These are phyloP conservation scores for Samia ricini DNA, from an alignment of 1,140 invertebrate species.

Conservation along the genomic window DNA sequence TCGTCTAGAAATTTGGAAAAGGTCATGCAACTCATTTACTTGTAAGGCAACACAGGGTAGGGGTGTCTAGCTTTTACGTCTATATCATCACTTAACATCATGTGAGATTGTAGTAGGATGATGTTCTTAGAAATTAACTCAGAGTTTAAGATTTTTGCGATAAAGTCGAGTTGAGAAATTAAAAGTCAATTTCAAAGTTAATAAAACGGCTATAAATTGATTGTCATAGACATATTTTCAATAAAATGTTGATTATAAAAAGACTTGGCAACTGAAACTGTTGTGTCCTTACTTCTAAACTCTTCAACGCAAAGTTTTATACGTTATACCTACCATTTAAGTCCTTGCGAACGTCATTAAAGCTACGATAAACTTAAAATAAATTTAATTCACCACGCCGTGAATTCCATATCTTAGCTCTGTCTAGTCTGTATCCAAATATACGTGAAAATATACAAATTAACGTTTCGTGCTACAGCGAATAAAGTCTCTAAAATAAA, in stretches of 20 bases:
- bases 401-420: slow-evolving; percentile 57
- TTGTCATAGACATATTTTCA: background rate
- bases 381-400: slow-evolving; percentile 66
- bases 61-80: too few relatives aligned
- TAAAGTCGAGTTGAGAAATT: background rate
- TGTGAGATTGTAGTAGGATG: too few relatives aligned
- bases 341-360: slow-evolving; percentile 69
- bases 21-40: too few relatives aligned
- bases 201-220: background rate
- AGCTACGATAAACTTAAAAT: slow-evolving; percentile 71
- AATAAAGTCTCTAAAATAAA: too few relatives aligned
- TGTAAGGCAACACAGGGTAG: too few relatives aligned
- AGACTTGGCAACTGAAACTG: slow-evolving; percentile 20
- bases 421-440: slow-evolving; percentile 52
- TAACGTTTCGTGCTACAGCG: slow-evolving; percentile 23
- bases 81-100: too few relatives aligned
- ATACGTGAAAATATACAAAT: slow-evolving; percentile 52
- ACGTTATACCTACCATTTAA: slow-evolving; percentile 57
- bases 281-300: slow-evolving; percentile 37
- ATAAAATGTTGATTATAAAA: background rate
- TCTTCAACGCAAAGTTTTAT: slow-evolving; percentile 47
- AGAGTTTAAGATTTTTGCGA: too few relatives aligned
- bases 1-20: too few relatives aligned
- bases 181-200: background rate
- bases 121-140: too few relatives aligned